Evolutionary conservation across 2,113 vertebrate genomes (phyloP).

Genomic region (Alces alces): DNA sequence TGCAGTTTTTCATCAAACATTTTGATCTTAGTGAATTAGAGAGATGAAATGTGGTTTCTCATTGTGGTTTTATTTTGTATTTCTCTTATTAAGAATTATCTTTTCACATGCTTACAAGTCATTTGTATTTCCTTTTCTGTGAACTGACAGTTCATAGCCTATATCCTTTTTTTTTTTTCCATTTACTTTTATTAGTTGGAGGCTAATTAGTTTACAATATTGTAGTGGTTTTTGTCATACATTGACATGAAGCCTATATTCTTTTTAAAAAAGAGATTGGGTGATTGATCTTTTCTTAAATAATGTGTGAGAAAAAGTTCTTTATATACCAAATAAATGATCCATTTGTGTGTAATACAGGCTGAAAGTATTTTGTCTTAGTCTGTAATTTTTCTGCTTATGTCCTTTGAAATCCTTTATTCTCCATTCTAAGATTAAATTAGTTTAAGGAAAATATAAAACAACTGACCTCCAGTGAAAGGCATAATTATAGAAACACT

Average conservation of each 20-base stretch:
- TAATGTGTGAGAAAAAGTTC: neutral
- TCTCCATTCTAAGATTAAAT: neutral
- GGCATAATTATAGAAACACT: neutral
- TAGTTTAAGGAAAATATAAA: neutral
- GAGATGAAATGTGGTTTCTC: neutral
- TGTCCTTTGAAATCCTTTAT: neutral
- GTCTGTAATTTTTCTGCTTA: neutral
- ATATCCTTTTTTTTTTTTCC: neutral
- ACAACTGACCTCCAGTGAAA: neutral
- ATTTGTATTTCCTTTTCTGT: neutral
- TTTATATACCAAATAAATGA: neutral
- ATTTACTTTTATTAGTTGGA: no score
- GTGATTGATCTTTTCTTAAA: neutral
- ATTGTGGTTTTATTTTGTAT: no score
- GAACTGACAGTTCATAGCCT: neutral
- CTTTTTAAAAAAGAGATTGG: neutral
- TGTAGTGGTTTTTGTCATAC: no score
- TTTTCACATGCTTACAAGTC: neutral
- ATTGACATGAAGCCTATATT: no score
- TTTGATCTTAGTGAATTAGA: neutral
- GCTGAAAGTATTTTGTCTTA: neutral
- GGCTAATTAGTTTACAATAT: no score
- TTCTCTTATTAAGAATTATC: neutral
- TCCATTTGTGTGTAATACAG: neutral
- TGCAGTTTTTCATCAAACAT: neutral